phyloP scores from a whole-genome alignment of 92 coral and sea anemone species.

The Epizoanthus rinbou region DNA sequence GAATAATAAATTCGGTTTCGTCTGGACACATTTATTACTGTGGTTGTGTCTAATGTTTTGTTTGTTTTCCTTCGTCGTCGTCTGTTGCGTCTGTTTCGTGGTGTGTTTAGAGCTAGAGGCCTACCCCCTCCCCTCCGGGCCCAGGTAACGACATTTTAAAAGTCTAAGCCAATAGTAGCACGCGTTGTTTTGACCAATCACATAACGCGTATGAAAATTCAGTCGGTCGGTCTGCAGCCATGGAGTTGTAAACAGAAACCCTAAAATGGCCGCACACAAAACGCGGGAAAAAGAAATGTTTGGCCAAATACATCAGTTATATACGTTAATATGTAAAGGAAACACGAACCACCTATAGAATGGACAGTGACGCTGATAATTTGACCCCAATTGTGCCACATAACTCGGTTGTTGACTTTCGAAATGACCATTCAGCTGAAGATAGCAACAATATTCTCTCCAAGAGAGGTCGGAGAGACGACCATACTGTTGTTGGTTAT shows the following conservation, averaged over 20 bases:
- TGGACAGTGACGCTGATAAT: slow-evolving; percentile 83
- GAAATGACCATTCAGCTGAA: slow-evolving; percentile 48
- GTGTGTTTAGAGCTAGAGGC: too few species aligned
- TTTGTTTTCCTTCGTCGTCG: too few species aligned
- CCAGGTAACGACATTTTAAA: too few species aligned
- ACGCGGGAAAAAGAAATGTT: neutral
- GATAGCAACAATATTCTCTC: slow-evolving; percentile 47
- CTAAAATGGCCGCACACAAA: slow-evolving; percentile 10
- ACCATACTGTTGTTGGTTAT: slow-evolving; percentile 31
- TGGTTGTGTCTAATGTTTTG: neutral
- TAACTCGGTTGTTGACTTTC: slow-evolving; percentile 66
- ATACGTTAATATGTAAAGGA: neutral
- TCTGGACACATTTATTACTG: too few species aligned
- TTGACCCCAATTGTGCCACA: slow-evolving; percentile 83
- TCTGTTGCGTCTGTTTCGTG: too few species aligned
- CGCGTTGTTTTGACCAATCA: slow-evolving; percentile 34
- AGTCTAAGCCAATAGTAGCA: slow-evolving; percentile 4
- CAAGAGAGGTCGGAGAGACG: slow-evolving; percentile 50
- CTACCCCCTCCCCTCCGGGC: too few species aligned
- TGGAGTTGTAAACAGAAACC: slow-evolving; percentile 48
- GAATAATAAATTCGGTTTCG: too few species aligned
- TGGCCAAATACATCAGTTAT: neutral
- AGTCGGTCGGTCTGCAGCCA: slow-evolving; percentile 10
- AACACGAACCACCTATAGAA: slow-evolving; percentile 5
- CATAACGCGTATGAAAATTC: neutral